Percentiles rank a stretch among this genome's conserved stretches.
Evolutionary conservation across 1,140 invertebrate species (phyloP).

Genomic region (Drepana arcuata): DNA sequence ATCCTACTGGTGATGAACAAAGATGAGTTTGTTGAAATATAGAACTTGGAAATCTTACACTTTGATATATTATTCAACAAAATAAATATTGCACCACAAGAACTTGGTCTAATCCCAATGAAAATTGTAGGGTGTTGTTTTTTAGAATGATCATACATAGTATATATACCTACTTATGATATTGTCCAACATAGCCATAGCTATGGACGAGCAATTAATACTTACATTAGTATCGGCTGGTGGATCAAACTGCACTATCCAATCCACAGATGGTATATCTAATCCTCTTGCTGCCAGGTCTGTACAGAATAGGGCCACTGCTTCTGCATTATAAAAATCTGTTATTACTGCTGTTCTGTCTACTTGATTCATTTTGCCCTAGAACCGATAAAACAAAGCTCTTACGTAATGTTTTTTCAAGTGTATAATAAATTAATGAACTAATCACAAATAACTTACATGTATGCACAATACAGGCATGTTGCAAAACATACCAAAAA

Average conservation of each 20-base stretch:
- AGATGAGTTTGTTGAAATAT: no score
- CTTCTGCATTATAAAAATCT: constrained; percentile 78
- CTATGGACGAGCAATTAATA: no score
- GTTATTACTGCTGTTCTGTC: constrained; percentile 82
- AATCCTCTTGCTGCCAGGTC: constrained; percentile 96
- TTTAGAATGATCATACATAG: no score
- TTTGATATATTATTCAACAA: no score
- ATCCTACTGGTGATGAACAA: no score
- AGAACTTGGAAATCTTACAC: no score
- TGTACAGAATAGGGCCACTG: constrained; percentile 92
- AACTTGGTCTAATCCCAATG: no score
- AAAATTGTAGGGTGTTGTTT: no score
- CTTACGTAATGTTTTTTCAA: constrained; percentile 7
- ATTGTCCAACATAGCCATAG: no score
- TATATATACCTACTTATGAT: no score
- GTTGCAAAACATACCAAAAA: constrained; percentile 45
- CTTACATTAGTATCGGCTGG: constrained; percentile 94
- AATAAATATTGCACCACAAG: no score
- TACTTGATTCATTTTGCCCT: constrained; percentile 88
- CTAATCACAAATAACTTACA: constrained; percentile 69
- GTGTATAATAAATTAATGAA: background rate
- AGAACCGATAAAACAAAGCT: constrained; percentile 27
- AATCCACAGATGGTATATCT: constrained; percentile 95
- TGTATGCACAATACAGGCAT: constrained; percentile 78
- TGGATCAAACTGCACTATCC: constrained; percentile 98